Base-by-base conservation (phyloP, 2,888 invertebrate species). In the Himalopsyche japonica region DNA sequence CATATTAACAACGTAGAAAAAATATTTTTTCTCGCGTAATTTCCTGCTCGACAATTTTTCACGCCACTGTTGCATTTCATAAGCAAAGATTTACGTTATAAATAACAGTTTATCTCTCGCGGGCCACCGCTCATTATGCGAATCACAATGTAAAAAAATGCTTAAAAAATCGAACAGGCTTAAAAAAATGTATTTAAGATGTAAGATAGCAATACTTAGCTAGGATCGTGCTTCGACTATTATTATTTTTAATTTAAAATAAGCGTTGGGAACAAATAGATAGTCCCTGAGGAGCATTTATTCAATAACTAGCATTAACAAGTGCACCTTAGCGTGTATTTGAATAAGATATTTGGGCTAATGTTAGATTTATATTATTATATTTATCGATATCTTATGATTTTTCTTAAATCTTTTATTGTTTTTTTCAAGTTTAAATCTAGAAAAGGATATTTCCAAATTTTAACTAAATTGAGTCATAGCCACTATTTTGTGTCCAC, bases 21-120 rank as follows among this genome's bases (percentile, higher is more conserved):
- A 10, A 10, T 2, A 0, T 43, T 8, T 8, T 43, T 43, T 43
- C 15, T 43, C 12, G 3, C 7, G 5, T 43, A 2, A 1, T 15
- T 15, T 3, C 15, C 10, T 37, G 10, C 15, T 43, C 1, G 1
- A 43, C 15, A 1, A 15, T 43, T 43, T 43, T 3, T 12, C 12
- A 70, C 70, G 70, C 70, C 70, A 70, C 70, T 70, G 70, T 5
- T 5, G 70, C 70, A 15, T 70, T 70, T 70, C 70, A 70, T 70
- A 70, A 70, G 70, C 84, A 80, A 84, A 84, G 82, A 82, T 84
- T 79, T 76, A 43, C 64, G 64, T 76, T 70, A 86, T 86, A 86
- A 86, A 86, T 86, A 80, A 85, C 76, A 78, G 49, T 85, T 86
- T 85, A 86, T 86, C 86, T 86, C 86, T 82, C 77, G 85, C 83